Conservation (phyloP, 2,113 vertebrate species). For the Cyphomyrus plagiostoma region DNA sequence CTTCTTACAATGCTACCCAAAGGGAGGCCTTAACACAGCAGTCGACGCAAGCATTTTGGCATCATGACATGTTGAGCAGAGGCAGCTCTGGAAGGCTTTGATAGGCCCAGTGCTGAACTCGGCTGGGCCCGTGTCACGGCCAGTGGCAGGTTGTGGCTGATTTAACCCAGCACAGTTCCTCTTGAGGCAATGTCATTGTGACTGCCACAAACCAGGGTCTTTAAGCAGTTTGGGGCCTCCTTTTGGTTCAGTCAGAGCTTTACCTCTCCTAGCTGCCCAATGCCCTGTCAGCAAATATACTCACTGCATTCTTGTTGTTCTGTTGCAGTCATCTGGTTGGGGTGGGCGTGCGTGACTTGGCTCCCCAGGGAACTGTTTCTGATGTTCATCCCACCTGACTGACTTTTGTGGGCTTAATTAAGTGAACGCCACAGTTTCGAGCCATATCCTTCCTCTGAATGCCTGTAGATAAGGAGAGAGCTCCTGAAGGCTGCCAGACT, state of each 20-base stretch:
- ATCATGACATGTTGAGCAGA: neutral
- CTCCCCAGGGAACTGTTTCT: neutral
- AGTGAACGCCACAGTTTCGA: neutral
- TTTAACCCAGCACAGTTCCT: neutral
- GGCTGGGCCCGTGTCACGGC: neutral
- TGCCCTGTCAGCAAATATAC: neutral
- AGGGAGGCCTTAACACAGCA: neutral
- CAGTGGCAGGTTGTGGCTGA: conserved; percentile 8
- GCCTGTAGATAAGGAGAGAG: neutral
- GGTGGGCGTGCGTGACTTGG: neutral
- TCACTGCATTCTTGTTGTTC: neutral
- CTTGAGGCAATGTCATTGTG: neutral
- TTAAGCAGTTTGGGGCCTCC: neutral
- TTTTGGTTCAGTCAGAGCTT: neutral
- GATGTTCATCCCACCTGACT: neutral
- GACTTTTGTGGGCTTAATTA: neutral
- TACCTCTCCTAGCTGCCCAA: neutral
- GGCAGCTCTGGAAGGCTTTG: neutral
- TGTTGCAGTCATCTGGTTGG: neutral
- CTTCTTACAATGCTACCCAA: neutral
- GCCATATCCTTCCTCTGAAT: neutral
- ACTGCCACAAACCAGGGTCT: neutral
- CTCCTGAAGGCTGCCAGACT: neutral
- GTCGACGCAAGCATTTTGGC: neutral
- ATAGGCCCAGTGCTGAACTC: neutral